phyloP scores from a whole-genome alignment of 2,888 invertebrate species.

The Sarcophaga carnaria region DNA sequence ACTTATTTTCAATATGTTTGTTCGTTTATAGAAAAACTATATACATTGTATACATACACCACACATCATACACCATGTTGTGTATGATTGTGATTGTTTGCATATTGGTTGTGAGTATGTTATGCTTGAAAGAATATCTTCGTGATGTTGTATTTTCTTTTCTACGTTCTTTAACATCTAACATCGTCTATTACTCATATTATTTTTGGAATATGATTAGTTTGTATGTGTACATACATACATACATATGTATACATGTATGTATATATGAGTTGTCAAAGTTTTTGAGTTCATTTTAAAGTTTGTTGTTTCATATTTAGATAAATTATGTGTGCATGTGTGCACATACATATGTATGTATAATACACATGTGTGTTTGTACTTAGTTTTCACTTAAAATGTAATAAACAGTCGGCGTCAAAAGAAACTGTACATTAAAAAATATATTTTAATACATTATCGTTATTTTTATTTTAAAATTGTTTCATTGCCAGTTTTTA shows the following conservation, averaged over 20 bases:
- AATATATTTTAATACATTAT: too few species aligned
- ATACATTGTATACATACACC: too few species aligned
- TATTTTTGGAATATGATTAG: slow-evolving; percentile 59
- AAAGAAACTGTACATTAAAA: too few species aligned
- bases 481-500: too few species aligned
- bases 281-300: slow-evolving; percentile 56
- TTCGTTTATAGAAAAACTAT: background rate
- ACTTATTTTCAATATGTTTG: slow-evolving; percentile 22
- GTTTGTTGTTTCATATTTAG: slow-evolving; percentile 44
- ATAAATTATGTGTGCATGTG: slow-evolving; percentile 25
- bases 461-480: too few species aligned
- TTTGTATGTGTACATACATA: slow-evolving; percentile 37
- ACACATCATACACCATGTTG: background rate
- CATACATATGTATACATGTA: too few species aligned
- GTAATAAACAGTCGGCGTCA: too few species aligned
- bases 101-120: background rate
- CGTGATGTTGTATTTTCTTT: background rate
- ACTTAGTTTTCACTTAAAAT: slow-evolving; percentile 1
- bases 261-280: slow-evolving; percentile 45
- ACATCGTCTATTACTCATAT: slow-evolving; percentile 27
- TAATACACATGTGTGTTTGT: background rate
- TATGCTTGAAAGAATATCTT: slow-evolving; percentile 12
- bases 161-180: slow-evolving; percentile 15
- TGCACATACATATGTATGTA: background rate
- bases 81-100: slow-evolving; percentile 4